Conservation (phyloP, 2,113 vertebrate genomes). For the Pipra filicauda region DNA sequence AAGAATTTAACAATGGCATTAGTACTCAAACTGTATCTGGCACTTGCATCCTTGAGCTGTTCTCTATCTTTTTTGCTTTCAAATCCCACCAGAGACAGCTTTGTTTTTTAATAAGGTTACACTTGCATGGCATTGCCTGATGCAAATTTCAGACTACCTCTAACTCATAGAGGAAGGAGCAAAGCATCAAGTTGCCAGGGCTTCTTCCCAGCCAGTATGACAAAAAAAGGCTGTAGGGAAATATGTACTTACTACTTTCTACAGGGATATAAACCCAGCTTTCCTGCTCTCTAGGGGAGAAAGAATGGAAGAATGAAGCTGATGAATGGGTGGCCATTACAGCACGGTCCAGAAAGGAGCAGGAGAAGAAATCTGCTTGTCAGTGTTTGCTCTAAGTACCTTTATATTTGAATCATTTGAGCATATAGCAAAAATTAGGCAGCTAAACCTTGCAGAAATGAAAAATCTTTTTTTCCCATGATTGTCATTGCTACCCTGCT, state of each 20-base stretch:
- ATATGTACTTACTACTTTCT: neutral
- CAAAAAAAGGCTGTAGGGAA: neutral
- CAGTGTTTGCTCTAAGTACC: neutral
- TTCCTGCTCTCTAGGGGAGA: neutral
- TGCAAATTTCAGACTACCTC: neutral
- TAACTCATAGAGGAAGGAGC: neutral
- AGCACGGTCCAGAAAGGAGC: neutral
- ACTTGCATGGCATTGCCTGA: neutral
- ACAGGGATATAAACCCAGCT: neutral
- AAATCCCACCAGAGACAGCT: neutral
- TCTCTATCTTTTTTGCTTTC: neutral
- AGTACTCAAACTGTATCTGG: neutral
- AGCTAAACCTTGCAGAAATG: neutral
- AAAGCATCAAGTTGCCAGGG: neutral
- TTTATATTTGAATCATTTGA: neutral
- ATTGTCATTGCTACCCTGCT: neutral
- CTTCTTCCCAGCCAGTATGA: neutral
- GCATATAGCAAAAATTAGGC: neutral
- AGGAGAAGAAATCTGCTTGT: neutral
- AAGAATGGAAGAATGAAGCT: neutral
- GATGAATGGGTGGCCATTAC: neutral
- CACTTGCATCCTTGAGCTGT: neutral
- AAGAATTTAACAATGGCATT: neutral
- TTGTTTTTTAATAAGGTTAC: neutral
- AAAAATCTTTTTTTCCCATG: neutral